Evolutionary conservation across 1,140 invertebrate species (phyloP).

Genomic region (Teleopsis dalmanni): DNA sequence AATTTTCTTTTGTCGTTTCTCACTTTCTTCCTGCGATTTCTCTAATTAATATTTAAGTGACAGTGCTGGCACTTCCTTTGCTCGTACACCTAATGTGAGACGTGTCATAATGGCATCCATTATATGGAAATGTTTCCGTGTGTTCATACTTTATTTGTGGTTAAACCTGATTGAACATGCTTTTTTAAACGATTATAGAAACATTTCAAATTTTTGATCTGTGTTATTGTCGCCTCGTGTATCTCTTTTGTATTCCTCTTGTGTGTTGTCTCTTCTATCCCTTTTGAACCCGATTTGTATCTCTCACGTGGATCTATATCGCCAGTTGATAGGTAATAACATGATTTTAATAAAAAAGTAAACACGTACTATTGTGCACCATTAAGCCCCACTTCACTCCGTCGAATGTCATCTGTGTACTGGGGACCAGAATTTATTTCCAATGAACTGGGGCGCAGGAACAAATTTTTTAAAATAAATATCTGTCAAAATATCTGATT

Average conservation of each 20-base stretch:
- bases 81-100: slow-evolving; percentile 41
- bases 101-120: slow-evolving; percentile 50
- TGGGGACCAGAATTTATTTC: too few species aligned
- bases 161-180: slow-evolving; percentile 43
- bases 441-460: too few species aligned
- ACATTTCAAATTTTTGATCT: slow-evolving; percentile 51
- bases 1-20: slow-evolving; percentile 26
- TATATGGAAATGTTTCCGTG: slow-evolving; percentile 51
- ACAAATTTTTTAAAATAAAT: too few species aligned
- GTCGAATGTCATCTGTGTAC: too few species aligned
- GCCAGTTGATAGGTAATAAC: slow-evolving; percentile 50
- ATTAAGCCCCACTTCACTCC: too few species aligned
- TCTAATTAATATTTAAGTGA: slow-evolving; percentile 42
- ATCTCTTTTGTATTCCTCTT: too few species aligned
- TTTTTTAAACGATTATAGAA: slow-evolving; percentile 51
- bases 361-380: too few species aligned
- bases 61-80: slow-evolving; percentile 40
- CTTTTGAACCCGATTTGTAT: slow-evolving; percentile 49
- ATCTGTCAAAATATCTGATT: too few species aligned
- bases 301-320: slow-evolving; percentile 50
- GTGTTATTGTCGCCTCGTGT: slow-evolving; percentile 52
- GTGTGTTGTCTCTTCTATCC: too few species aligned
- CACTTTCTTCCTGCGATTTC: slow-evolving; percentile 36
- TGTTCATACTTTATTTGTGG: slow-evolving; percentile 44
- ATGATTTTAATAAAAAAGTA: too few species aligned